Conservation (phyloP, 2,888 invertebrate genomes). For the Ctenicera cuprea region DNA sequence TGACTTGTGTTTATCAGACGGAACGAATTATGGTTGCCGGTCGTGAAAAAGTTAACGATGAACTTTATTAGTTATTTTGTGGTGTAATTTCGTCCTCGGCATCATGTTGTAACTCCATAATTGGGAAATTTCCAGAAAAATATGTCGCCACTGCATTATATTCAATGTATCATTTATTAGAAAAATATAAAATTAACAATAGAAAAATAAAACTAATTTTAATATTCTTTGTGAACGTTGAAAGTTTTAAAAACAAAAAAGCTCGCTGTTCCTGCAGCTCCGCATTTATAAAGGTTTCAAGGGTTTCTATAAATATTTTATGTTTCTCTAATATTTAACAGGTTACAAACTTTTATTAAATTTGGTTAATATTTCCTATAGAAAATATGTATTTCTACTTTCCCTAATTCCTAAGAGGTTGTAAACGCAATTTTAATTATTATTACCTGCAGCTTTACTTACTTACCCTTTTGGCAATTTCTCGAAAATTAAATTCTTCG, state of each 20-base stretch:
- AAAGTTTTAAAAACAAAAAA: too few relatives aligned
- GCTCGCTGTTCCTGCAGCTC: too few relatives aligned
- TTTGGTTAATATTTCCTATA: too few relatives aligned
- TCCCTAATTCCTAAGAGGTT: background rate
- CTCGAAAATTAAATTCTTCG: slow-evolving; percentile 65
- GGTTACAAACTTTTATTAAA: too few relatives aligned
- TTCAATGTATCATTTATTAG: background rate
- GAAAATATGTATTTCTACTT: too few relatives aligned
- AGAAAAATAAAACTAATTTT: too few relatives aligned
- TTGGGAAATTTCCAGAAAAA: slow-evolving; percentile 2
- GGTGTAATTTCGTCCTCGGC: slow-evolving; percentile 14
- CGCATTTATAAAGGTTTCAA: too few relatives aligned
- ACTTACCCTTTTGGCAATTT: slow-evolving; percentile 65
- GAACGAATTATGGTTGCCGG: slow-evolving; percentile 33
- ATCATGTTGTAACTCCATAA: background rate
- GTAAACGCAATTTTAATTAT: background rate
- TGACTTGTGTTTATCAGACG: slow-evolving; percentile 23
- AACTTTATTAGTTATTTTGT: slow-evolving; percentile 39
- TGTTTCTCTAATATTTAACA: too few relatives aligned
- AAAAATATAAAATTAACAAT: too few relatives aligned
- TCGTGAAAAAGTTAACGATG: slow-evolving; percentile 40
- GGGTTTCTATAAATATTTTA: too few relatives aligned
- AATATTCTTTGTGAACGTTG: too few relatives aligned
- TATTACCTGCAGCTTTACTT: background rate
- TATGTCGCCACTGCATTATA: too few relatives aligned